phyloP scores from a whole-genome alignment of 2,888 invertebrate species.

The Zygogramma bicolorata region DNA sequence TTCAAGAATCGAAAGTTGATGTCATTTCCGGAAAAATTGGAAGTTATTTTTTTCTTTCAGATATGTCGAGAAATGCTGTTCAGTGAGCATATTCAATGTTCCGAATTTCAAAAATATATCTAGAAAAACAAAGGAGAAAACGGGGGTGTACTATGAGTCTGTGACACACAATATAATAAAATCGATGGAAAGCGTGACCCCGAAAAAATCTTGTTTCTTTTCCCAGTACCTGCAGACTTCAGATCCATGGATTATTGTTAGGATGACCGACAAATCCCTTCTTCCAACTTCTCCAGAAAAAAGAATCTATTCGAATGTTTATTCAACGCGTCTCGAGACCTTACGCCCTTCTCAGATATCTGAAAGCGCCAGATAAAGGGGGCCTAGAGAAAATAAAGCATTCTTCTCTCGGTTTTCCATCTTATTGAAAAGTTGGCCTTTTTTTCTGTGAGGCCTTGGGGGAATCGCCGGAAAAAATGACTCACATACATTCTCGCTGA shows the following conservation, averaged over 20 bases:
- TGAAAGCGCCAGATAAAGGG: constrained; percentile 31
- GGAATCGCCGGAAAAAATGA: constrained; percentile 43
- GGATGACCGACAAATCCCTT: neutral
- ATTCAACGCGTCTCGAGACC: constrained; percentile 28
- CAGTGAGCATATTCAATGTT: no score
- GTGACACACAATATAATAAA: no score
- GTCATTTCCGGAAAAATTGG: no score
- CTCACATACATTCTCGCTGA: constrained; percentile 42
- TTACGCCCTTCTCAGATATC: constrained; percentile 32
- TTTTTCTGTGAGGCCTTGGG: constrained; percentile 30
- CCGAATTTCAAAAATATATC: no score
- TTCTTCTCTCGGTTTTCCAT: constrained; percentile 37
- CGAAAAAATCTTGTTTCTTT: no score
- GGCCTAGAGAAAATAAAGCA: constrained; percentile 33
- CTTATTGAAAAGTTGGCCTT: constrained; percentile 44
- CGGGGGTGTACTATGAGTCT: no score
- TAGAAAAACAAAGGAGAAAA: no score
- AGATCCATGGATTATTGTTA: neutral
- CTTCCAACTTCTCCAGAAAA: neutral
- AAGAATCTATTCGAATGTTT: constrained; percentile 29
- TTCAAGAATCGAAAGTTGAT: no score
- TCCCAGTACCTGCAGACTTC: no score
- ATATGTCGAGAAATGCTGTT: no score
- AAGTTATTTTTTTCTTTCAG: no score
- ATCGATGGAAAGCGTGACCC: no score